phyloP scores from a whole-genome alignment of 2,113 vertebrate species.

The Mirza zaza region DNA sequence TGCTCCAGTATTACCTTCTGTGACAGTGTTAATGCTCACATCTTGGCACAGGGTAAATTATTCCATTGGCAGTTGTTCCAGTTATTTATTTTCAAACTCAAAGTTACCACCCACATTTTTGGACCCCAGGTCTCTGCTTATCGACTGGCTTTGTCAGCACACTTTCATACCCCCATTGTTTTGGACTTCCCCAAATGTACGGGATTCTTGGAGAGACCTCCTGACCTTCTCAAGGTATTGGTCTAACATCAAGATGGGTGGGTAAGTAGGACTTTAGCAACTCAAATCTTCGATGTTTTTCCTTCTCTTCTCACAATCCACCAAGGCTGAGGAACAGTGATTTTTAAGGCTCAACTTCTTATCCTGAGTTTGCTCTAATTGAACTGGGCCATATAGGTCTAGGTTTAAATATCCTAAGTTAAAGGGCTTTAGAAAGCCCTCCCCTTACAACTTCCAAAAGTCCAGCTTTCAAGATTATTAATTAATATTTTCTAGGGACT shows the following conservation, averaged over 20 bases:
- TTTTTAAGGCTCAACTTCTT: background rate
- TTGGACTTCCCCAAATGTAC: background rate
- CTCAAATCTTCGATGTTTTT: background rate
- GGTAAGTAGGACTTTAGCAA: background rate
- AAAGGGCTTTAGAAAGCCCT: background rate
- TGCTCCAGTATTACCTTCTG: background rate
- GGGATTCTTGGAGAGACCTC: background rate
- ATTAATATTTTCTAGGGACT: background rate
- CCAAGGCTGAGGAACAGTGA: background rate
- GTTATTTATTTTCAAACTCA: background rate
- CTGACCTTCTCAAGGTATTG: background rate
- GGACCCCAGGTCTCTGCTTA: background rate
- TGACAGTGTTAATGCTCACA: background rate
- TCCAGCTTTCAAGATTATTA: background rate
- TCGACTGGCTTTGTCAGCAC: background rate
- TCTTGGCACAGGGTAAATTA: background rate
- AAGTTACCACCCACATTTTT: background rate
- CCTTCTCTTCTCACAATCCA: background rate
- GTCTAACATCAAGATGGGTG: background rate
- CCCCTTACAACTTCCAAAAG: background rate
- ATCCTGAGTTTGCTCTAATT: background rate
- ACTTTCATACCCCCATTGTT: background rate
- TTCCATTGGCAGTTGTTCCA: background rate
- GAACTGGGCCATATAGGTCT: background rate
- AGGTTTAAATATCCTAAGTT: background rate